Conservation (phyloP, 2,888 invertebrate species). For the Aphidius colemani region DNA sequence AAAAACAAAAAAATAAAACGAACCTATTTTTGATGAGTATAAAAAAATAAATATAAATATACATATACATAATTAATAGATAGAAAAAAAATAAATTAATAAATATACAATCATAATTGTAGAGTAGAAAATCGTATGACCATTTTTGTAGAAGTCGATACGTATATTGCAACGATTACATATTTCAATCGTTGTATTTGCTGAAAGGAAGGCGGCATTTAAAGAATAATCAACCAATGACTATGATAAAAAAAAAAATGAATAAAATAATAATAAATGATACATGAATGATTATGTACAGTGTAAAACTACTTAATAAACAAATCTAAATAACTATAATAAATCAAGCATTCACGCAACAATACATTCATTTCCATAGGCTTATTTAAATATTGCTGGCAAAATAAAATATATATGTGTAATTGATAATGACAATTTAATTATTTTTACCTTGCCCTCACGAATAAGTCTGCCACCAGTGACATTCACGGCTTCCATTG, state of each 20-base stretch:
- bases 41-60: background rate
- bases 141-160: constrained; percentile 37
- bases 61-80: constrained; percentile 2
- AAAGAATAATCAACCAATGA: constrained; percentile 26
- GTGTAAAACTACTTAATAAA: constrained; percentile 28
- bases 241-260: constrained; percentile 16
- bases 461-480: constrained; percentile 94
- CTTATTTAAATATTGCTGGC: constrained; percentile 37
- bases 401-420: constrained; percentile 56
- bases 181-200: constrained; percentile 35
- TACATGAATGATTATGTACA: constrained; percentile 27
- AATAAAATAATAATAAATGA: no score
- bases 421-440: constrained; percentile 74
- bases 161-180: constrained; percentile 28
- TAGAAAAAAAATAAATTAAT: constrained; percentile 12
- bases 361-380: constrained; percentile 45
- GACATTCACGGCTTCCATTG: constrained; percentile 93
- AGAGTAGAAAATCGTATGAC: constrained; percentile 33
- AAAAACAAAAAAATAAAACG: background rate
- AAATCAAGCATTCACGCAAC: constrained; percentile 44
- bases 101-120: background rate
- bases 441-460: constrained; percentile 91
- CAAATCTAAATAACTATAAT: constrained; percentile 31
- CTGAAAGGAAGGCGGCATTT: constrained; percentile 41
- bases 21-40: no score